Evolutionary conservation across 1,140 invertebrate genomes (phyloP).

Genomic region (Pollicipes pollicipes): DNA sequence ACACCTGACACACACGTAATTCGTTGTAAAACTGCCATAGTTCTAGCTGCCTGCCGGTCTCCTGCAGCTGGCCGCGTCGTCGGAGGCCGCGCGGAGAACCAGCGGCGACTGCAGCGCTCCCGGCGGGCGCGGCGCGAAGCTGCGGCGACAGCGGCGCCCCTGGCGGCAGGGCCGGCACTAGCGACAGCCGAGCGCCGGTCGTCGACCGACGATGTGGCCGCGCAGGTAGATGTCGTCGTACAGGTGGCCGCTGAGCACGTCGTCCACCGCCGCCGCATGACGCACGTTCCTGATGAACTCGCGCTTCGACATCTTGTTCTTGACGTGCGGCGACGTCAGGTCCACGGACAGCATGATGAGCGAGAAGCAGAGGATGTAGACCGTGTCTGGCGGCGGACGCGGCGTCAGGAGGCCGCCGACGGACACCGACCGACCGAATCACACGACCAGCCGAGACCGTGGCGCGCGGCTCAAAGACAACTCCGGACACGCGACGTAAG

Average conservation of each 20-base stretch:
- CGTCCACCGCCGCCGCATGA: conserved; percentile 29
- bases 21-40: neutral
- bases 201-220: conserved; percentile 29
- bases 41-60: no score
- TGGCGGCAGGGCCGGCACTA: no score
- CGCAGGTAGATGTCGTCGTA: conserved; percentile 37
- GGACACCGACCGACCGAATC: neutral
- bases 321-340: conserved; percentile 33
- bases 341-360: conserved; percentile 37
- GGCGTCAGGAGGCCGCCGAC: no score
- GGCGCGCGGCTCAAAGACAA: neutral
- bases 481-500: neutral
- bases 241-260: conserved; percentile 34
- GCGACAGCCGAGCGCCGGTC: neutral
- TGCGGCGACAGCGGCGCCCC: neutral
- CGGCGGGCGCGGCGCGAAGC: no score
- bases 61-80: no score
- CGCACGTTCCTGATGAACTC: conserved; percentile 38
- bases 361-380: conserved; percentile 36
- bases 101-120: neutral
- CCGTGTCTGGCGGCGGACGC: no score
- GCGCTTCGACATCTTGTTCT: conserved; percentile 40
- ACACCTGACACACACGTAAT: neutral
- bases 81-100: no score
- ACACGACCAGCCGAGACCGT: neutral